Evolutionary conservation across 2,113 vertebrate species (phyloP).

Genomic region (Perca flavescens): DNA sequence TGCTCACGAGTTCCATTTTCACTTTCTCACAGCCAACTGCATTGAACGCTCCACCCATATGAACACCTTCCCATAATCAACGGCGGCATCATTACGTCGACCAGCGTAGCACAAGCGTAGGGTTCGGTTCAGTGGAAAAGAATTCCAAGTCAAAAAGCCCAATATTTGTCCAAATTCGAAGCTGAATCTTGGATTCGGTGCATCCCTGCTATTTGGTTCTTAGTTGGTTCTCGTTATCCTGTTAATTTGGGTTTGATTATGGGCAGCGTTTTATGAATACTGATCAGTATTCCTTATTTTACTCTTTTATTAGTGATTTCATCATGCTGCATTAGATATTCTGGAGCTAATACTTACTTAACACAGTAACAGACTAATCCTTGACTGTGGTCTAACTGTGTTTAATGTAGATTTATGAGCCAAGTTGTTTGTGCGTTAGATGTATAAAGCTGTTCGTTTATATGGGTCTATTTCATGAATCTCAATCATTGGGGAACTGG

Average conservation of each 20-base stretch:
- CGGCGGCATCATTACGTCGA: no score
- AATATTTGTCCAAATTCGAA: no score
- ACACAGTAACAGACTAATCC: neutral
- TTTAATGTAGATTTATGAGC: slow-evolving; percentile 6
- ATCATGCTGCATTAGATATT: neutral
- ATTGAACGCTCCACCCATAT: no score
- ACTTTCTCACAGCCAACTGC: no score
- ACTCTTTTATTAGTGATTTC: slow-evolving; percentile 17
- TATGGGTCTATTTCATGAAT: neutral
- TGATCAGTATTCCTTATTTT: slow-evolving; percentile 14
- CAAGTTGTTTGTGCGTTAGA: neutral
- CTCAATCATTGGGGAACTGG: neutral
- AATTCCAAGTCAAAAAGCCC: no score
- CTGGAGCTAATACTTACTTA: neutral
- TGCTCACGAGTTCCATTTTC: no score
- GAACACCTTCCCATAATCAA: no score
- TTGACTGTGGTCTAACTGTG: neutral
- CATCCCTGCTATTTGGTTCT: neutral
- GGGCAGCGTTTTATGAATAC: slow-evolving; percentile 24
- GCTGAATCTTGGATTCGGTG: no score
- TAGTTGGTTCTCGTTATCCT: slow-evolving; percentile 35
- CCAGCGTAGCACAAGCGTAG: no score
- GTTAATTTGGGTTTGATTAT: slow-evolving; percentile 25
- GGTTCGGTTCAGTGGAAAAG: no score
- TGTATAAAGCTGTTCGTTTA: neutral